Evolutionary conservation across 2,113 vertebrate species (phyloP).

Genomic region (Excalfactoria chinensis): DNA sequence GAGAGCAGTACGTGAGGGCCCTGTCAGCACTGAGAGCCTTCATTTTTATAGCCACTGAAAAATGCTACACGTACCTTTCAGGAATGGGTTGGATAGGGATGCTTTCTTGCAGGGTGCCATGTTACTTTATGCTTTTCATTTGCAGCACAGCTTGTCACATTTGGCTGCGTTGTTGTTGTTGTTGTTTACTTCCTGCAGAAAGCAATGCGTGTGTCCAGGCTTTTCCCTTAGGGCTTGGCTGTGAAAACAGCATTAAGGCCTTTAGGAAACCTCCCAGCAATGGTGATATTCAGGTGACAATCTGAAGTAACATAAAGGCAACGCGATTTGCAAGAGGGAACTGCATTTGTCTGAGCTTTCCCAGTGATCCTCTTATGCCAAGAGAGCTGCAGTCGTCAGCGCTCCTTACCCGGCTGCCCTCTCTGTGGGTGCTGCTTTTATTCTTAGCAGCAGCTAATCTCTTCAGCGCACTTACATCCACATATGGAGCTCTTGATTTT

Average conservation of each 20-base stretch:
- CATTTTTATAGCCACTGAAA: not conserved
- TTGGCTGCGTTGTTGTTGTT: not conserved
- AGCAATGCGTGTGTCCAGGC: not conserved
- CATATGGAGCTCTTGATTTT: not conserved
- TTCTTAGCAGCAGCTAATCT: slow-evolving; percentile 44
- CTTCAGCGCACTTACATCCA: not conserved
- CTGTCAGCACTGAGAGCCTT: accelerated
- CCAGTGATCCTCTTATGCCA: not conserved
- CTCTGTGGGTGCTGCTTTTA: not conserved
- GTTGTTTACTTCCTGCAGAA: not conserved
- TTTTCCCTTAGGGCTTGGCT: not conserved
- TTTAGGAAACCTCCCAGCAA: not conserved
- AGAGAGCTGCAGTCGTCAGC: not conserved
- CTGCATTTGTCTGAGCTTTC: not conserved
- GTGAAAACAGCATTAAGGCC: not conserved
- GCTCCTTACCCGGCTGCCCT: not conserved
- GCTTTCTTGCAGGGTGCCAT: not conserved
- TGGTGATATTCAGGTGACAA: accelerated
- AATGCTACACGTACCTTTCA: not conserved
- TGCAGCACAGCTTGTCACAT: not conserved
- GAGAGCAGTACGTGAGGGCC: not conserved
- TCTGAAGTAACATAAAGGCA: not conserved
- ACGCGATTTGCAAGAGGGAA: not conserved
- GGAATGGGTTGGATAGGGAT: not conserved
- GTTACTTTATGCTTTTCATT: not conserved